Evolutionary conservation across 2,797 vertebrate genomes (phyloP).

Genomic region (Neoniphon sammara): DNA sequence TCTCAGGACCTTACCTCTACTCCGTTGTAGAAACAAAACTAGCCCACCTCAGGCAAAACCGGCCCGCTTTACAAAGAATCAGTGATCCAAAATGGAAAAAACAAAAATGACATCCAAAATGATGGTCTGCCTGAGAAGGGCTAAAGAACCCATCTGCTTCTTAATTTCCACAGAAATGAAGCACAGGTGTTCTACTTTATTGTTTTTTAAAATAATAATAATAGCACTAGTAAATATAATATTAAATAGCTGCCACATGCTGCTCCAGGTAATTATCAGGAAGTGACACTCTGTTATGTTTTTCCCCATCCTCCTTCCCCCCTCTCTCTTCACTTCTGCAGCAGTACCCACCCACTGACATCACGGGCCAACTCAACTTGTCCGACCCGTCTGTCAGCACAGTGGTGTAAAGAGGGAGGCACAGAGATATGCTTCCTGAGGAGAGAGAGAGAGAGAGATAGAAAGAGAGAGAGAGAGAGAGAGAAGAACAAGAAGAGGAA

Average conservation of each 20-base stretch:
- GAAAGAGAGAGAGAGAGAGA: constrained; percentile 10
- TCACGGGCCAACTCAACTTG: constrained; percentile 98
- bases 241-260: neutral
- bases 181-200: constrained; percentile 44
- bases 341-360: constrained; percentile 99
- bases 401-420: constrained; percentile 88
- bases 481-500: no score
- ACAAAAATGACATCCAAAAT: constrained; percentile 8
- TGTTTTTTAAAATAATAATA: constrained; percentile 15
- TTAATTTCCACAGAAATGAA: constrained; percentile 49
- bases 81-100: constrained; percentile 14
- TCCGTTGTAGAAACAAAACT: constrained; percentile 50
- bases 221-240: neutral
- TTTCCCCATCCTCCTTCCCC: constrained; percentile 34
- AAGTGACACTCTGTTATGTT: constrained; percentile 60
- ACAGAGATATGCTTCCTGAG: constrained; percentile 36
- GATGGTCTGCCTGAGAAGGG: constrained; percentile 67
- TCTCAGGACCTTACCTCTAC: constrained; percentile 59
- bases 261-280: constrained; percentile 10
- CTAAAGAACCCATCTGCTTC: constrained; percentile 64
- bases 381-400: constrained; percentile 99
- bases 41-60: constrained; percentile 72
- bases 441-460: constrained; percentile 67
- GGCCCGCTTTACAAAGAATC: constrained; percentile 14
- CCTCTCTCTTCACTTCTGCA: constrained; percentile 84